These are phyloP conservation scores for Telmatochromis sp. DNA, from an alignment of 2,113 vertebrate genomes.

Conservation along the genomic window DNA sequence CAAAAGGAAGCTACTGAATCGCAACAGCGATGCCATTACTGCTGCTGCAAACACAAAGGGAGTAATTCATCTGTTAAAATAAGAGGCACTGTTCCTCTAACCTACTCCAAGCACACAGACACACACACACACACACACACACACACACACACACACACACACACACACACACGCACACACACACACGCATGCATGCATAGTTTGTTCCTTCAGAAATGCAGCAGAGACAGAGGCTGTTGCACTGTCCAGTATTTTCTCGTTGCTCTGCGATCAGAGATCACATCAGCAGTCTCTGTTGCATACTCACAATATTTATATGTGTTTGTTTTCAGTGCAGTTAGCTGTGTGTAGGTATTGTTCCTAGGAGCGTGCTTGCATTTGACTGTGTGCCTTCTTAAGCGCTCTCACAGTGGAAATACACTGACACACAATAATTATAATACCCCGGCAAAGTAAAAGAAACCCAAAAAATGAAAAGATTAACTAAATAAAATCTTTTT, in stretches of 20 bases:
- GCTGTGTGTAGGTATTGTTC: slow-evolving; percentile 38
- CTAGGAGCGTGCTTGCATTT: slow-evolving; percentile 41
- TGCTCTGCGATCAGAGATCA: slow-evolving; percentile 66
- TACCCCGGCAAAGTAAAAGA: slow-evolving; percentile 15
- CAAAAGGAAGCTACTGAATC: not conserved
- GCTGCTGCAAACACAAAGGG: slow-evolving; percentile 25
- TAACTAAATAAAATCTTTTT: not conserved
- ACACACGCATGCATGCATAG: not conserved
- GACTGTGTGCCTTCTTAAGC: slow-evolving; percentile 24
- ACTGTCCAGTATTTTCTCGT: slow-evolving; percentile 46
- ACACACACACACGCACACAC: not conserved
- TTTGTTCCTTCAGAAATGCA: slow-evolving; percentile 61
- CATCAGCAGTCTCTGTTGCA: slow-evolving; percentile 51
- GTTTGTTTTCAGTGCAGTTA: slow-evolving; percentile 41
- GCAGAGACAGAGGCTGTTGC: slow-evolving; percentile 60
- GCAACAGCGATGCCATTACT: slow-evolving; percentile 15
- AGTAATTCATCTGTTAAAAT: slow-evolving; percentile 40
- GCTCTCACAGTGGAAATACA: slow-evolving; percentile 6
- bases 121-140: not conserved
- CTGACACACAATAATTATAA: slow-evolving; percentile 29
- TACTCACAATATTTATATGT: slow-evolving; percentile 4
- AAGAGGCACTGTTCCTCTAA: not conserved
- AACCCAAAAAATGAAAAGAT: not conserved
- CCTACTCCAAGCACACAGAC: not conserved
- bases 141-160: not conserved